These are phyloP conservation scores for Metellina segmentata DNA, from an alignment of 2,888 invertebrate species.

Conservation along the genomic window DNA sequence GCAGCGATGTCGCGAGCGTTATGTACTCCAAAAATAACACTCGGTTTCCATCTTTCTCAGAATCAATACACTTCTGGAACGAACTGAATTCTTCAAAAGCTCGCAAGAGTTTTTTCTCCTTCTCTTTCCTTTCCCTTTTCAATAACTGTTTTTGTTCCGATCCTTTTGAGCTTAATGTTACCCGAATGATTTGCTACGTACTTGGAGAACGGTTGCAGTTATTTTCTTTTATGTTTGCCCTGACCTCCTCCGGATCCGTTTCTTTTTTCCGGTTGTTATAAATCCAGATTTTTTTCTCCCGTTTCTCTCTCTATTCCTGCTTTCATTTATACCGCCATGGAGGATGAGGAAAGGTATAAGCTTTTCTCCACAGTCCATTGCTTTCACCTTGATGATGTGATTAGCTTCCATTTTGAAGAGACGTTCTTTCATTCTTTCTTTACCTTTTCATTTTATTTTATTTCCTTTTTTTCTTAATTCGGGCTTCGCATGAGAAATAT, in stretches of 20 bases:
- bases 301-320: not conserved
- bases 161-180: slow-evolving; percentile 67
- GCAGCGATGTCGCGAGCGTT: not conserved
- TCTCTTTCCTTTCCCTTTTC: slow-evolving; percentile 43
- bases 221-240: slow-evolving; percentile 51
- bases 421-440: slow-evolving; percentile 12
- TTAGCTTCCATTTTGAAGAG: slow-evolving; percentile 31
- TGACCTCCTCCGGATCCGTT: slow-evolving; percentile 21
- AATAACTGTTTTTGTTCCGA: slow-evolving; percentile 68
- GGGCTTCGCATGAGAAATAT: not conserved
- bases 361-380: slow-evolving; percentile 35
- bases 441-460: not conserved
- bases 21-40: not conserved
- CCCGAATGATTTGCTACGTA: slow-evolving; percentile 62
- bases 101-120: not conserved
- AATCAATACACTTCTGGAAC: slow-evolving; percentile 42
- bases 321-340: slow-evolving; percentile 22
- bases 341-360: not conserved
- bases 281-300: slow-evolving; percentile 19
- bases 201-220: slow-evolving; percentile 9
- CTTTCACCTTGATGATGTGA: slow-evolving; percentile 55
- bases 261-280: slow-evolving; percentile 47
- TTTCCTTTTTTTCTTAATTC: not conserved
- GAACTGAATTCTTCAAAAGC: slow-evolving; percentile 11
- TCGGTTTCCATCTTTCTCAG: not conserved